Percentiles rank a stretch among this genome's conserved stretches.
Evolutionary conservation across 2,888 invertebrate species (phyloP).

Genomic region (Hirtodrosophila histrioides): DNA sequence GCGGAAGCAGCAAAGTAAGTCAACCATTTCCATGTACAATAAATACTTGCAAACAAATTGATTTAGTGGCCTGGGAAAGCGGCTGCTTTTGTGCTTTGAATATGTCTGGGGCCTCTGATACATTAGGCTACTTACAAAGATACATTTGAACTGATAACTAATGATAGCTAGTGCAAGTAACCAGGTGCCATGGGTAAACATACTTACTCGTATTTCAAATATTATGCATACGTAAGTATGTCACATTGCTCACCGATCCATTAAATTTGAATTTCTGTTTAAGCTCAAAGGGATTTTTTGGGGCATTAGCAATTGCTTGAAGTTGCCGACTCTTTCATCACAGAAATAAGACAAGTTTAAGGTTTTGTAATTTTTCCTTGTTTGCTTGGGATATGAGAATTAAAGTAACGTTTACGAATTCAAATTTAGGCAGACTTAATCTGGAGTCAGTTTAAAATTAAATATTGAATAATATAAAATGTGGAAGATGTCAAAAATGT

Average conservation of each 20-base stretch:
- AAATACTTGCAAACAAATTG: conserved; percentile 44
- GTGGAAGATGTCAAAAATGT: too few species aligned
- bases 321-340: conserved; percentile 39
- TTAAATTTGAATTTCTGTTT: conserved; percentile 43
- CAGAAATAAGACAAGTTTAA: not conserved
- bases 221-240: conserved; percentile 49
- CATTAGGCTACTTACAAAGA: conserved; percentile 7
- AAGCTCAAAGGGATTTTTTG: conserved; percentile 37
- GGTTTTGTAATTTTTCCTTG: conserved; percentile 13
- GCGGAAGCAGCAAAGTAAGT: conserved; percentile 67
- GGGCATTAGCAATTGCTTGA: conserved; percentile 39
- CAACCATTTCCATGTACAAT: conserved; percentile 67
- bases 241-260: conserved; percentile 53
- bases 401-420: too few species aligned
- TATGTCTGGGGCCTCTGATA: conserved; percentile 15
- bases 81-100: conserved; percentile 18
- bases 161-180: conserved; percentile 6
- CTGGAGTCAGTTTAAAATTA: too few species aligned
- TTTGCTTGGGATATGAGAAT: too few species aligned
- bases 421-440: too few species aligned
- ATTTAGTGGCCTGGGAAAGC: conserved; percentile 27
- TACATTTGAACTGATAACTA: conserved; percentile 37
- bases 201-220: conserved; percentile 20
- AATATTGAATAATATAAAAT: too few species aligned
- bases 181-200: conserved; percentile 14